Evolutionary conservation across 2,113 vertebrate genomes (phyloP), one percentile per base, ranked within the genome.

Genomic region (Esox niger): DNA sequence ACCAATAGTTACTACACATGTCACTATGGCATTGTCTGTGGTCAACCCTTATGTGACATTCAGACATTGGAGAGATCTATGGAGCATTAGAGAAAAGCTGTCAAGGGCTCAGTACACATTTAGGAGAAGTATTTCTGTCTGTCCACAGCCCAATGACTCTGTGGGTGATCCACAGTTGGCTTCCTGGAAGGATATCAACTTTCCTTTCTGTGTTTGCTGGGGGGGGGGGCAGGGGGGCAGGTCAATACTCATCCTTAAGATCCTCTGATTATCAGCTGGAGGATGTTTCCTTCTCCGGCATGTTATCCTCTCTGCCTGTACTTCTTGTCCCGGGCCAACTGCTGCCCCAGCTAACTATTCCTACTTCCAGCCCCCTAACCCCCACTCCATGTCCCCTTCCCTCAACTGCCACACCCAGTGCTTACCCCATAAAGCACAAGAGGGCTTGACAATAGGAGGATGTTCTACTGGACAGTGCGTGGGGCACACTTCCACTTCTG

Each of bases 101-200:
- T 52, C 17, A 52, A n/a, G 47, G 21, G 47, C 47, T 21, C 47
- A 6, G 4, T 21, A 35, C 55, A 2, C 2, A 26, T 60, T 4
- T 71, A 62, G 29, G 35, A 76, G 83, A 78, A 71, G 76, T 52
- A 11, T 11, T 43, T 43, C 38, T 1, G 38, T 43, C 27, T 23
- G 21, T 23, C 23, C 8, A 38, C 43, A 23, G 67, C 64, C 33
- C 61, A 54, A 62, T 62, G 21, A 47, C 6, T 83, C 82, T 52
- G 76, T 82, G 77, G 69, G 83, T 77, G 75, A 83, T 82, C 84
- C 84, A 83, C 71, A 79, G 69, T 76, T 86, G 73, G 76, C 47
- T 70, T 85, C 82, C 86, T 90, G 92, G 91, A 95, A 94, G 93
- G 91, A 94, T 91, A 76, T 82, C 76, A 76, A 86, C 88, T 94